Conservation (phyloP, 2,113 vertebrate genomes). For the Carlito syrichta region DNA sequence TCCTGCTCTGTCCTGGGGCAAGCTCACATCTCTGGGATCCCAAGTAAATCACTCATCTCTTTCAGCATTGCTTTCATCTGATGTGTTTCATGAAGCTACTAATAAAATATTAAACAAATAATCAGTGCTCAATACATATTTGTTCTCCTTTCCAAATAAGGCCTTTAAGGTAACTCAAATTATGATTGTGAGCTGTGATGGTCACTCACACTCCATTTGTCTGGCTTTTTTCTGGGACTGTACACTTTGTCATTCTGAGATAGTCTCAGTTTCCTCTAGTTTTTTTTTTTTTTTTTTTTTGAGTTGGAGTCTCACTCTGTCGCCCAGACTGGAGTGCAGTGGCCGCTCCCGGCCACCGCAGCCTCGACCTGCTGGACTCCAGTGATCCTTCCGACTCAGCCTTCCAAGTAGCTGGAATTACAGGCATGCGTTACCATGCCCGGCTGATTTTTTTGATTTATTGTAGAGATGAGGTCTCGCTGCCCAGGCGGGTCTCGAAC, state of each 20-base stretch:
- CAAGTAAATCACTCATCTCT: neutral
- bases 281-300: no score
- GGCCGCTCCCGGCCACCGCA: no score
- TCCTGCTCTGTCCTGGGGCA: neutral
- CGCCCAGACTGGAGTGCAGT: no score
- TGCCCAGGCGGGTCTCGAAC: no score
- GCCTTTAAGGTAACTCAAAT: neutral
- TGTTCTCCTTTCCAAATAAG: neutral
- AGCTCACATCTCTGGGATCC: neutral
- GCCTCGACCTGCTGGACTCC: no score
- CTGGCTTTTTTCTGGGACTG: neutral
- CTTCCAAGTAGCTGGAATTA: no score
- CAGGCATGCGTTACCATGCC: no score
- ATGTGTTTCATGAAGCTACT: neutral
- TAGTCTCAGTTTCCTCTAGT: neutral
- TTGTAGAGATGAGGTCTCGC: no score
- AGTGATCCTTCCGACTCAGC: no score
- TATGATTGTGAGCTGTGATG: neutral
- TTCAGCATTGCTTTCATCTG: neutral
- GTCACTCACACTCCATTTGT: neutral
- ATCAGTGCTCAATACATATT: accelerated
- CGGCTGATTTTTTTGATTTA: no score
- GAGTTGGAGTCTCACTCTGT: no score
- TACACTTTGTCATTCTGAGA: neutral
- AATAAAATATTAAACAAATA: neutral